Percentiles rank a stretch among this genome's conserved stretches.
Evolutionary conservation across 2,888 invertebrate genomes (phyloP).

Genomic region (Emmelina monodactyla): DNA sequence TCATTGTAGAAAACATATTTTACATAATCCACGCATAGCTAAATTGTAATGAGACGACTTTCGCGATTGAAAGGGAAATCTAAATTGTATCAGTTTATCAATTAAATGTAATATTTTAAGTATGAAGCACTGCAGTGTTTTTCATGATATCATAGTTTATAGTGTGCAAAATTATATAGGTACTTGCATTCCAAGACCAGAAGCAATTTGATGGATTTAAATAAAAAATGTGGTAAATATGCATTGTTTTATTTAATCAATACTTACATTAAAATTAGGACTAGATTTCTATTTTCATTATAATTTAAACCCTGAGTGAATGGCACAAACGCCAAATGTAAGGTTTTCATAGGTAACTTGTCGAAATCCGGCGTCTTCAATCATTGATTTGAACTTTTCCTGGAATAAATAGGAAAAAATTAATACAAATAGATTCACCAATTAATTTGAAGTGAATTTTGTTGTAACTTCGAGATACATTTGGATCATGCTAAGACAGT

Average conservation of each 20-base stretch:
- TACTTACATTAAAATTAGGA: neutral
- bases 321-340: conserved; percentile 89
- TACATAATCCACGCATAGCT: too few species aligned
- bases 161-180: conserved; percentile 38
- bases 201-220: conserved; percentile 53
- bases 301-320: conserved; percentile 95
- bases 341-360: conserved; percentile 90
- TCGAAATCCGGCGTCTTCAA: conserved; percentile 87
- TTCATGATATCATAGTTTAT: conserved; percentile 33
- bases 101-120: too few species aligned
- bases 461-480: too few species aligned
- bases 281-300: too few species aligned
- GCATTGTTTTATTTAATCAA: conserved; percentile 17
- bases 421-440: too few species aligned
- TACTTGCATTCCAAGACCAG: conserved; percentile 61
- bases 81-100: too few species aligned
- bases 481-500: too few species aligned
- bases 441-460: too few species aligned
- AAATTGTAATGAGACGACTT: too few species aligned
- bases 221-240: conserved; percentile 34
- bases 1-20: too few species aligned
- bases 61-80: too few species aligned
- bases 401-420: conserved; percentile 42
- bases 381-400: conserved; percentile 88
- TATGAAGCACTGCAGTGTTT: too few species aligned